Percentiles rank a stretch among this genome's conserved stretches.
Conservation (phyloP, 2,113 vertebrate genomes). For the Promerops cafer region DNA sequence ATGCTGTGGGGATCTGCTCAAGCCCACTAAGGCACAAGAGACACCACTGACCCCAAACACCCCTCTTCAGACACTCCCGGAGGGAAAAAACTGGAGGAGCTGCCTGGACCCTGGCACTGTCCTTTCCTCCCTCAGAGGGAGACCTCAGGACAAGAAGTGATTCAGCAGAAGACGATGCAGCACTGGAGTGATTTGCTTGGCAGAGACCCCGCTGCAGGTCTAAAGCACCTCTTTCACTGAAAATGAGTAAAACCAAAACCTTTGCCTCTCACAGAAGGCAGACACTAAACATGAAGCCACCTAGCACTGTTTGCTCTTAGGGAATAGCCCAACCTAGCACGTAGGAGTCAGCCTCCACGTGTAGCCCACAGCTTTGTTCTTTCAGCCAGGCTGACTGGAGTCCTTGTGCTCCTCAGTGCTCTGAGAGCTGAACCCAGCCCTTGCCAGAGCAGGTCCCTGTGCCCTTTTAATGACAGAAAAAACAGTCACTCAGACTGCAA, state of each 20-base stretch:
- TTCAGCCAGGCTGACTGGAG: not conserved
- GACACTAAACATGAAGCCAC: not conserved
- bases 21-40: not conserved
- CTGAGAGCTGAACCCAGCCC: not conserved
- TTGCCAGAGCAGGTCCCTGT: not conserved
- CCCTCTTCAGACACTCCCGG: not conserved
- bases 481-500: not conserved
- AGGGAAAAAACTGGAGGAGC: not conserved
- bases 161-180: not conserved
- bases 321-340: not conserved
- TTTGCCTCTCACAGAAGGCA: not conserved
- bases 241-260: not conserved
- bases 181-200: not conserved
- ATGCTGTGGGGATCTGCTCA: not conserved
- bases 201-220: not conserved
- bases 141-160: not conserved
- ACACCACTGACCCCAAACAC: not conserved
- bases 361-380: not conserved
- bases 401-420: not conserved
- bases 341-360: not conserved
- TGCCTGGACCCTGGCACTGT: not conserved
- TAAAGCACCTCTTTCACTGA: not conserved
- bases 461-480: not conserved
- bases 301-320: not conserved
- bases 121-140: not conserved